Base-by-base conservation (phyloP, 92 coral and sea anemone genomes). In the Chrysogorgia sp. region DNA sequence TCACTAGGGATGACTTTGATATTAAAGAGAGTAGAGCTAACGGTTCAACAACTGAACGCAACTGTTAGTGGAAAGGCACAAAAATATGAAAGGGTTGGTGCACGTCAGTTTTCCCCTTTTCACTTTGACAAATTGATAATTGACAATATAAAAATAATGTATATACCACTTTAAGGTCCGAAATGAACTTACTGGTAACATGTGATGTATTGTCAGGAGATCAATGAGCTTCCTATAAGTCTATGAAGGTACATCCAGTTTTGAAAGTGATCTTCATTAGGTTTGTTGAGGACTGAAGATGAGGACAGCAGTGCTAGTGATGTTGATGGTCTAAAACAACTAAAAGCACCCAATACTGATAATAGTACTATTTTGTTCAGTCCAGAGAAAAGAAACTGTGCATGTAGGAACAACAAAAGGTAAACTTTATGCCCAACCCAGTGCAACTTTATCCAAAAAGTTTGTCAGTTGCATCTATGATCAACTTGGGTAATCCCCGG, bases 401-500 rank as follows among this genome's bases (percentile, higher is more conserved):
- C 10, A 17, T 10, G 62, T 12, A 2, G 62, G 62, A 56, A 56
- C 10, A 12, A 10, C 62, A 56, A 56, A 56, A 56, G 62, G 24
- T 20, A 20, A 56, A 56, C 10, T 56, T 23, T 56, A 56, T 12
- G 12, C 24, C 62, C 62, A 56, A 56, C 24, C 62, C 62, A 20
- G 62, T 28, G 26, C 62, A 88, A 80, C 57, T 85, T 62, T 74
- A 64, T 34, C 90, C 84, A 1, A 63, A 68, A 29, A 79, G 92
- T 48, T 35, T 81, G 35, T 82, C 88, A 32, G 63, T 89, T 10
- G 57, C 85, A 8, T 81, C 74, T 35, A 82, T 75, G 89, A 81
- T 85, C 30, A 88, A 85, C 63, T 80, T 88, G 75, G 92, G 89
- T 34, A 85, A 81, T 33, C 40, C 77, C 22, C 22, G 22, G 14